Percentiles rank a stretch among this genome's conserved stretches.
These are phyloP conservation scores for Tangachromis dhanisi DNA, from an alignment of 2,113 vertebrate genomes.

Conservation along the genomic window DNA sequence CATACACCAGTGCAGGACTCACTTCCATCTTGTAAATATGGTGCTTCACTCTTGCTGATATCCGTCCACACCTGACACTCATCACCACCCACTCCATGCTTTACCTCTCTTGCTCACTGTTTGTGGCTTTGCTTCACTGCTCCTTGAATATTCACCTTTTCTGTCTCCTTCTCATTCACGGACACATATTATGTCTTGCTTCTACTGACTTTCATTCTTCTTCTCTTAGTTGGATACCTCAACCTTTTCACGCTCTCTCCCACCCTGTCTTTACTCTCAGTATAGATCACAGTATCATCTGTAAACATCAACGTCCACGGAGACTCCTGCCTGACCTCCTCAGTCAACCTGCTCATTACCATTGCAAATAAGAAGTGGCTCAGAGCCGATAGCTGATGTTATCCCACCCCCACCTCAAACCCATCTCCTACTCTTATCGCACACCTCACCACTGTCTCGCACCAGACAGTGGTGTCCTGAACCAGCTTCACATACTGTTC, in stretches of 20 bases:
- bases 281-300: neutral
- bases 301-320: rapidly evolving
- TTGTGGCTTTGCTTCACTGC: neutral
- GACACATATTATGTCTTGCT: rapidly evolving
- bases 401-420: neutral
- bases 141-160: neutral
- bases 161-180: neutral
- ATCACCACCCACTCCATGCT: neutral
- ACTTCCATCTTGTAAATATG: neutral
- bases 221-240: neutral
- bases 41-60: neutral
- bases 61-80: neutral
- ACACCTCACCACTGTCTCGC: rapidly evolving
- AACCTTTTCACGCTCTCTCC: neutral
- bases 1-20: neutral
- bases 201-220: neutral
- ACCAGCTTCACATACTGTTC: neutral
- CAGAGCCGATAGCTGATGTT: rapidly evolving
- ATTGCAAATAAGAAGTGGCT: rapidly evolving
- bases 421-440: neutral
- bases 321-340: neutral
- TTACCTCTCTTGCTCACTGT: rapidly evolving
- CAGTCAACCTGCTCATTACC: neutral
- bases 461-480: neutral
- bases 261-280: rapidly evolving